These are phyloP conservation scores for Drosophila borborema DNA, from an alignment of 2,888 invertebrate species.

Conservation along the genomic window DNA sequence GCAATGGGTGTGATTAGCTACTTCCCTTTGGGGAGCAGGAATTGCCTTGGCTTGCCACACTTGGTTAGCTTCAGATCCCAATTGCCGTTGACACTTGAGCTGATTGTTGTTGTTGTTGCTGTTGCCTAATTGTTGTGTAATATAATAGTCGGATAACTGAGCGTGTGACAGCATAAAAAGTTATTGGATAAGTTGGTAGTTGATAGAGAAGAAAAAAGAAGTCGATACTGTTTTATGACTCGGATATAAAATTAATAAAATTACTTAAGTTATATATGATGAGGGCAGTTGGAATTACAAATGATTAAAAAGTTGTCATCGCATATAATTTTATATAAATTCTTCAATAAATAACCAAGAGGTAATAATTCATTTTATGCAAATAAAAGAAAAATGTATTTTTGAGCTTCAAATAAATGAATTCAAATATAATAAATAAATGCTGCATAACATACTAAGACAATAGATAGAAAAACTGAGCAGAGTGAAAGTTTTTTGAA, in stretches of 20 bases:
- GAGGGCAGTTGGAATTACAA: neutral
- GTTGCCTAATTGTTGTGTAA: constrained; percentile 40
- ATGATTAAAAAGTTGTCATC: neutral
- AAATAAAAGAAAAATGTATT: neutral
- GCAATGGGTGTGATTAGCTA: constrained; percentile 73
- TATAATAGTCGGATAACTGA: constrained; percentile 23
- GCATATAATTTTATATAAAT: neutral
- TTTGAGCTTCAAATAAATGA: neutral
- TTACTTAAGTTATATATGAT: no score
- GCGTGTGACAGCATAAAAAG: constrained; percentile 4
- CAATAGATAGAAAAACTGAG: neutral
- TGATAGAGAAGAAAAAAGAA: neutral
- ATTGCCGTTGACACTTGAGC: constrained; percentile 64
- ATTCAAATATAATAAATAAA: neutral
- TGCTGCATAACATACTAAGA: neutral
- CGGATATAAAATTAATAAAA: no score
- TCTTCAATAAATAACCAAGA: neutral
- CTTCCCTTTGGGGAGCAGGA: constrained; percentile 59
- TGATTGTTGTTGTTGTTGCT: constrained; percentile 10
- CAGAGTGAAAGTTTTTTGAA: constrained; percentile 1
- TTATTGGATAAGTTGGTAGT: constrained; percentile 4
- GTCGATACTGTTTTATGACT: neutral
- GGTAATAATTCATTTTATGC: neutral
- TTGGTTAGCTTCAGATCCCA: constrained; percentile 51
- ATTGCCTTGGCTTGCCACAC: constrained; percentile 40